These are phyloP conservation scores for Xenops minutus DNA, from an alignment of 2,797 vertebrate species.

Conservation along the genomic window DNA sequence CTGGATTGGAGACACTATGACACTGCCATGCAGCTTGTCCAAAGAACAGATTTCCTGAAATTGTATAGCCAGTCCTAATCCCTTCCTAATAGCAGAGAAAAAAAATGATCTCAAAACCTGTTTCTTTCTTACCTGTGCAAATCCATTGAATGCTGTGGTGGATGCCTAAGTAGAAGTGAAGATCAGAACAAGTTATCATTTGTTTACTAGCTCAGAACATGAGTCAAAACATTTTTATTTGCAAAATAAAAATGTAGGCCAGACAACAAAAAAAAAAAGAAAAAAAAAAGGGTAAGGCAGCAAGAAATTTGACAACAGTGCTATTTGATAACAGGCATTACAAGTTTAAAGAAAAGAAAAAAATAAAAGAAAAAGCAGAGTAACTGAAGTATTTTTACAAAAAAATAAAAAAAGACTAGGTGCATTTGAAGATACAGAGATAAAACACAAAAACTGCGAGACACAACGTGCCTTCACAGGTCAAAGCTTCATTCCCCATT, in stretches of 20 bases:
- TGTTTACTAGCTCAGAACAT: slow-evolving; percentile 23
- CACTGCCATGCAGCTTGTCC: not conserved
- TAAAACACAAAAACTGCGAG: not conserved
- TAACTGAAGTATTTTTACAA: not conserved
- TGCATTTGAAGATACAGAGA: not conserved
- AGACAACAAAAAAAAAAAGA: slow-evolving; percentile 40
- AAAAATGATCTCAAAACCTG: not conserved
- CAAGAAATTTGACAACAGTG: slow-evolving; percentile 24
- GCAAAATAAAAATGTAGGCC: slow-evolving; percentile 39
- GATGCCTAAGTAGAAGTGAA: slow-evolving; percentile 81
- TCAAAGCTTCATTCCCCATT: not conserved
- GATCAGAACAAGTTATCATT: slow-evolving; percentile 68
- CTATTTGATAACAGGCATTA: slow-evolving; percentile 42
- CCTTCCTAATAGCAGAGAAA: not conserved
- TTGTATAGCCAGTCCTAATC: not conserved
- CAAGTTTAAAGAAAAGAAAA: slow-evolving; percentile 57
- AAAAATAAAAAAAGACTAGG: not conserved
- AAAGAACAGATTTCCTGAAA: not conserved
- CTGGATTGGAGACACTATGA: not conserved
- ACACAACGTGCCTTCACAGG: not conserved
- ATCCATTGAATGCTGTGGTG: slow-evolving; percentile 85
- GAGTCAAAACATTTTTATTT: slow-evolving; percentile 30
- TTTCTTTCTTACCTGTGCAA: slow-evolving; percentile 82
- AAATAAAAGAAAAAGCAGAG: not conserved
- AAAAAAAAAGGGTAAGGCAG: slow-evolving; percentile 17